Evolutionary conservation across 2,797 vertebrate species (phyloP), one percentile per base, ranked within the genome.

Genomic region (Sarcoramphus papa): DNA sequence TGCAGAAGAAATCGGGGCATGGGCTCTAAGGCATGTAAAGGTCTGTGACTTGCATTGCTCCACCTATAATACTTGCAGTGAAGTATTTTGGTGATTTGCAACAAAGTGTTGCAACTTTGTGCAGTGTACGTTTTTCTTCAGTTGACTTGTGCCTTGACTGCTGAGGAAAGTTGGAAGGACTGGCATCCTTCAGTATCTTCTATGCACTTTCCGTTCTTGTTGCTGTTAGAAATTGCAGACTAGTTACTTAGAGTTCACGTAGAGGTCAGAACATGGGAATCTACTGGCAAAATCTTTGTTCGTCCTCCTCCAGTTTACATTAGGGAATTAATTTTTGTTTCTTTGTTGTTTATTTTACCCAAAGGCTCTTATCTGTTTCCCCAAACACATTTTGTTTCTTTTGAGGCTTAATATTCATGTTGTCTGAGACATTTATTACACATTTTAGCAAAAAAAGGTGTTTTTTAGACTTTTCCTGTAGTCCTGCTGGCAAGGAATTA

Each of bases 221-320:
- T 92, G 88, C 94, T 90, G 22, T 86, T 92, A 35, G 77, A 76
- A 96, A 53, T 76, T 81, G 70, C 76, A 59, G 74, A 31, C 79
- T 82, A 33, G 69, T 95, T 94, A 69, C 62, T 94, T 90, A 41
- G 63, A 92, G 96, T 97, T 97, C 94, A 59, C 7, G 0, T 28
- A 22, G 83, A 93, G 94, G 94, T 96, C 96, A 95, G 74, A 88
- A 95, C 95, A 96, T 95, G 93, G 80, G 95, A 96, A 95, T 96
- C 95, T 95, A 86, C 92, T 94, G 73, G 90, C 92, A 95, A 77
- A 93, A 56, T 93, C 69, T 50, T 84, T 90, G 92, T 96, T 95
- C 88, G 88, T 96, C 88, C 63, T 88, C 88, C 47, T 90, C 33
- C 74, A 90, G 94, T 95, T 97, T 96, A 96, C 90, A 87, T 95